Evolutionary conservation across 2,113 vertebrate species (phyloP).

Genomic region (Salvelinus namaycush): DNA sequence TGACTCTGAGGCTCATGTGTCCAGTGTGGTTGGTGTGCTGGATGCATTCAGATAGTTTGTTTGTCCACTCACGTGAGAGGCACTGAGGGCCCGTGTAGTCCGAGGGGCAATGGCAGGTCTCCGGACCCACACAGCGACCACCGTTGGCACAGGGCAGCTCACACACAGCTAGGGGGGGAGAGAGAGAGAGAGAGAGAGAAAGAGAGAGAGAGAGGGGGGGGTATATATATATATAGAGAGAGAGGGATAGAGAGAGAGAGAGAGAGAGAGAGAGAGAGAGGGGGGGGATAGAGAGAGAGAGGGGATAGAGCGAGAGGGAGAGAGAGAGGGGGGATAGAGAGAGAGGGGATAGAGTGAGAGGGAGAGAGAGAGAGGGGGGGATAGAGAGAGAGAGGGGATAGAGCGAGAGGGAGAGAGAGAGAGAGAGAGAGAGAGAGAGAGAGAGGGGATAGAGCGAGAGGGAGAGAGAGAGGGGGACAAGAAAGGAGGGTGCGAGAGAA

Average conservation of each 20-base stretch:
- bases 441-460: not conserved
- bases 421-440: not conserved
- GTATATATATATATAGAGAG: too few species aligned
- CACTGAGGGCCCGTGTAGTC: conserved; percentile 79
- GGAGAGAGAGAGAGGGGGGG: too few species aligned
- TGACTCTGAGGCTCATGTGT: conserved; percentile 25
- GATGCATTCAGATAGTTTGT: not conserved
- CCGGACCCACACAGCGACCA: conserved; percentile 75
- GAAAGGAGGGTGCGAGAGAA: conserved; percentile 4
- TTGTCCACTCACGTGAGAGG: conserved; percentile 71
- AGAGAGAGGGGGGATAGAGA: not conserved
- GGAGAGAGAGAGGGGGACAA: not conserved
- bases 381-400: not conserved
- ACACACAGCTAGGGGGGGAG: conserved; percentile 68
- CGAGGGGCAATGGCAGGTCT: conserved; percentile 77
- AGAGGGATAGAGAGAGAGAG: not conserved
- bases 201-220: conserved; percentile 2
- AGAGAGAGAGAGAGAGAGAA: not conserved
- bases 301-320: not conserved
- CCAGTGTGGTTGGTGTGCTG: conserved; percentile 7
- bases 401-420: not conserved
- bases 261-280: not conserved
- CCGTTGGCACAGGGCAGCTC: conserved; percentile 76
- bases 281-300: not conserved
- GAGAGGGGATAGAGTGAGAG: too few species aligned